Evolutionary conservation across 2,113 vertebrate genomes (phyloP).

Genomic region (Spermophilus dauricus): DNA sequence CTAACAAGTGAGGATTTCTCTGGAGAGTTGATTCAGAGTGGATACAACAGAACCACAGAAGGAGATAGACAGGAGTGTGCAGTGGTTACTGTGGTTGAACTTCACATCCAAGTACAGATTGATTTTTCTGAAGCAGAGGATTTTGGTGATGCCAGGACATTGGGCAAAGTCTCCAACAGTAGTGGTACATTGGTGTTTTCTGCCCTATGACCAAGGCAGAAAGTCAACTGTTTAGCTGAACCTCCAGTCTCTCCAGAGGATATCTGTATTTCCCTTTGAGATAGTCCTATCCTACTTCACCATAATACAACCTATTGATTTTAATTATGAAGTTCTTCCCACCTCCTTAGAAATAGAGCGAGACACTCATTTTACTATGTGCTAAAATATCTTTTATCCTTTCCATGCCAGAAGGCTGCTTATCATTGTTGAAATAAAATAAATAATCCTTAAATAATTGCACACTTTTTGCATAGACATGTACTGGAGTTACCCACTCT

Average conservation of each 20-base stretch:
- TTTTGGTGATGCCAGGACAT: background rate
- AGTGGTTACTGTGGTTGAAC: background rate
- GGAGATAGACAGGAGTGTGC: background rate
- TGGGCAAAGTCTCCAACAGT: background rate
- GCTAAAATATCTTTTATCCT: background rate
- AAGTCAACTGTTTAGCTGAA: background rate
- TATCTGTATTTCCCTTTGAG: conserved; percentile 28
- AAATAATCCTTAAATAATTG: conserved; percentile 29
- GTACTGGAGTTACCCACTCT: conserved; percentile 1
- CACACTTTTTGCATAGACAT: background rate
- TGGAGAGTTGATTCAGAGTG: conserved; percentile 2
- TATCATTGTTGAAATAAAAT: conserved; percentile 25
- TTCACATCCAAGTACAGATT: background rate
- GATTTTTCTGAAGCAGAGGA: conserved; percentile 55
- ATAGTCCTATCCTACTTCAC: background rate
- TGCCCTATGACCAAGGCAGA: background rate
- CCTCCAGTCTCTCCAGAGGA: background rate
- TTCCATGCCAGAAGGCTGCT: background rate
- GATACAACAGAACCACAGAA: background rate
- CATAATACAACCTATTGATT: background rate
- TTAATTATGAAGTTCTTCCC: conserved; percentile 26
- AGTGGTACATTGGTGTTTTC: background rate
- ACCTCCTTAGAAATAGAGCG: conserved; percentile 4
- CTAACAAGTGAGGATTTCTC: background rate
- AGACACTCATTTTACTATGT: background rate